These are phyloP conservation scores for Varanus komodoensis DNA, from an alignment of 2,113 vertebrate species.

Conservation along the genomic window DNA sequence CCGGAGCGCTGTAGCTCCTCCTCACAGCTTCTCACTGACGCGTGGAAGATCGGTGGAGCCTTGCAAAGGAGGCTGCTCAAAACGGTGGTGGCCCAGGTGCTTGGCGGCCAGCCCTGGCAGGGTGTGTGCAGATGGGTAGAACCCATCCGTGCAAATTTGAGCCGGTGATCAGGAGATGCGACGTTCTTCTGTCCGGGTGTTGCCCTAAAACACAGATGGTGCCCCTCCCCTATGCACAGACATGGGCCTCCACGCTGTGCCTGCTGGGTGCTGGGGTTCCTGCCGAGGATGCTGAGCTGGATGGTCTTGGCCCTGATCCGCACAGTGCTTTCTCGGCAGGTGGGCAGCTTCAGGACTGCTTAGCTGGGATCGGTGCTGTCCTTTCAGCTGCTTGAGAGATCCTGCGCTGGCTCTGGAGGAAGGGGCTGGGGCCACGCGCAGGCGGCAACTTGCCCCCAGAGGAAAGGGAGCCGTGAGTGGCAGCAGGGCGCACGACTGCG, in stretches of 20 bases:
- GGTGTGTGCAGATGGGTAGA: neutral
- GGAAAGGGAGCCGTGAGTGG: no score
- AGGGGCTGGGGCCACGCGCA: neutral
- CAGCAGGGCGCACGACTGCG: neutral
- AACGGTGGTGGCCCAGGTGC: constrained; percentile 2
- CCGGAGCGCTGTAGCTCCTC: neutral
- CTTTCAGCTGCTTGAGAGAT: no score
- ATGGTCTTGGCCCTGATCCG: no score
- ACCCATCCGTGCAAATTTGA: neutral
- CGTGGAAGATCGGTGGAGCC: constrained; percentile 15
- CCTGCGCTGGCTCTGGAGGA: neutral
- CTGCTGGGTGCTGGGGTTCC: neutral
- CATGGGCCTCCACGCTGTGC: neutral
- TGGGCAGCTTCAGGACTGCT: no score
- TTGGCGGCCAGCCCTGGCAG: constrained; percentile 8
- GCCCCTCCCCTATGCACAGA: no score
- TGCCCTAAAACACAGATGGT: neutral
- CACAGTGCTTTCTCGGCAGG: no score
- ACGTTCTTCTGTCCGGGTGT: neutral
- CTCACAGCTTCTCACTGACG: neutral
- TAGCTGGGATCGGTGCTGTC: no score
- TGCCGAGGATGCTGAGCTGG: neutral
- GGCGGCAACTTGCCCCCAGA: no score
- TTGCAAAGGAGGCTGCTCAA: constrained; percentile 20
- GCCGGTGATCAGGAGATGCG: neutral